Percentiles rank a stretch among this genome's conserved stretches.
Conservation (phyloP, 1,140 invertebrate species). For the Conus betulinus region DNA sequence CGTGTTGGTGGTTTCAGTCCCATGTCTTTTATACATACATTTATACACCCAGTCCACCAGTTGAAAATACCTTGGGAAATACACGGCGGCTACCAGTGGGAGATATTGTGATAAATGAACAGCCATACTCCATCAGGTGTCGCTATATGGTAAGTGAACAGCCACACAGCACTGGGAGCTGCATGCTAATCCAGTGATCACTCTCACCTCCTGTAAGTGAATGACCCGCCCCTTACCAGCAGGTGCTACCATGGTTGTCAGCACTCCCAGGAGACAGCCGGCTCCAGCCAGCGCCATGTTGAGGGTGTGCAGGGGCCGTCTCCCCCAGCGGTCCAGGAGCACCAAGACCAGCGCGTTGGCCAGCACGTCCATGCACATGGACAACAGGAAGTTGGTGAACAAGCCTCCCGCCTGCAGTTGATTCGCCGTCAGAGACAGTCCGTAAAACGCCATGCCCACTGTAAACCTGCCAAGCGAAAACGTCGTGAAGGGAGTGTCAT, state of each 20-base stretch:
- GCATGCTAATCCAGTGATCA: no score
- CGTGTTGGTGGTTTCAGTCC: no score
- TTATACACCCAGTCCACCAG: no score
- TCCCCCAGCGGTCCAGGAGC: constrained; percentile 52
- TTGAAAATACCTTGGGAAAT: no score
- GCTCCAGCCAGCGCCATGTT: constrained; percentile 53
- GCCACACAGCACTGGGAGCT: no score
- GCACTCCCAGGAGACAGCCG: constrained; percentile 52
- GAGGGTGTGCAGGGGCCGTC: constrained; percentile 51
- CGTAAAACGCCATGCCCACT: constrained; percentile 77
- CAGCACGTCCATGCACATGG: constrained; percentile 86
- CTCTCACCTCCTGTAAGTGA: no score
- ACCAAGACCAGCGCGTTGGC: constrained; percentile 71
- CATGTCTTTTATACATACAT: no score
- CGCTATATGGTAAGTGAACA: no score
- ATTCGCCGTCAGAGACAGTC: constrained; percentile 79
- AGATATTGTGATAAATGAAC: no score
- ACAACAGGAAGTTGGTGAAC: constrained; percentile 66
- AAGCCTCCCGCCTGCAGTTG: constrained; percentile 56
- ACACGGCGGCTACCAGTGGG: no score
- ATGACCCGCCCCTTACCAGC: constrained; percentile 43
- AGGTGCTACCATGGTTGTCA: constrained; percentile 50
- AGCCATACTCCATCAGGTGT: no score
- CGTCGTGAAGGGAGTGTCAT: no score
- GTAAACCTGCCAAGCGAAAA: neutral